These are phyloP conservation scores for Hypolimnas misippus DNA, from an alignment of 2,888 invertebrate species.

Conservation along the genomic window DNA sequence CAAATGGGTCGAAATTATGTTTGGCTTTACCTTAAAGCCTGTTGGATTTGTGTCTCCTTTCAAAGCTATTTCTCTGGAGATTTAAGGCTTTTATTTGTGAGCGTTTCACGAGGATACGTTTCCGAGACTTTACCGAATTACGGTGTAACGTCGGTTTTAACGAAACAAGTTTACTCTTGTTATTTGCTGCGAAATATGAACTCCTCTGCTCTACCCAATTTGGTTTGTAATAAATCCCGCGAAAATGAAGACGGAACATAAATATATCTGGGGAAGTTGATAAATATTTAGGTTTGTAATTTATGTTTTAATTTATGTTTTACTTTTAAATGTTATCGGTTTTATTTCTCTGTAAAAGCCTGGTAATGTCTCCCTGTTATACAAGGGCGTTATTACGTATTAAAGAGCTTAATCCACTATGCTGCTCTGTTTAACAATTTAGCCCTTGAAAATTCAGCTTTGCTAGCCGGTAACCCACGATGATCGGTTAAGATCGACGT, in stretches of 20 bases:
- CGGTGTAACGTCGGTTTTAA: slow-evolving; percentile 27
- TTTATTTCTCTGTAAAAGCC: no score
- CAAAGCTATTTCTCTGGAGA: slow-evolving; percentile 30
- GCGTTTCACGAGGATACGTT: slow-evolving; percentile 24
- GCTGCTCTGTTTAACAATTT: no score
- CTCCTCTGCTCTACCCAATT: slow-evolving; percentile 36
- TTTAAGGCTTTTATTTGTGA: slow-evolving; percentile 27
- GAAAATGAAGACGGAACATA: slow-evolving; percentile 25
- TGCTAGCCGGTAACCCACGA: no score
- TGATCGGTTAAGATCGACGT: no score
- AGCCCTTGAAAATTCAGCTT: no score
- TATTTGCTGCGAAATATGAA: slow-evolving; percentile 38
- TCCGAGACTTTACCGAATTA: slow-evolving; percentile 20
- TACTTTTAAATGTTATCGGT: no score
- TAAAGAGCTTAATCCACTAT: no score
- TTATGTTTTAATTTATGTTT: no score
- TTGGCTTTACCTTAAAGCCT: slow-evolving; percentile 23
- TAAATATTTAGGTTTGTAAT: neutral
- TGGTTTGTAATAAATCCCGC: slow-evolving; percentile 37
- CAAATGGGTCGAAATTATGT: slow-evolving; percentile 33
- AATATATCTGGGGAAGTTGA: slow-evolving; percentile 19
- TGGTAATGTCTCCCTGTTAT: no score
- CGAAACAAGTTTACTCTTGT: slow-evolving; percentile 22
- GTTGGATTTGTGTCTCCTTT: slow-evolving; percentile 28
- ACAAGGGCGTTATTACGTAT: no score